phyloP scores from a whole-genome alignment of 2,888 invertebrate genomes.

The Eremobia ochroleuca region DNA sequence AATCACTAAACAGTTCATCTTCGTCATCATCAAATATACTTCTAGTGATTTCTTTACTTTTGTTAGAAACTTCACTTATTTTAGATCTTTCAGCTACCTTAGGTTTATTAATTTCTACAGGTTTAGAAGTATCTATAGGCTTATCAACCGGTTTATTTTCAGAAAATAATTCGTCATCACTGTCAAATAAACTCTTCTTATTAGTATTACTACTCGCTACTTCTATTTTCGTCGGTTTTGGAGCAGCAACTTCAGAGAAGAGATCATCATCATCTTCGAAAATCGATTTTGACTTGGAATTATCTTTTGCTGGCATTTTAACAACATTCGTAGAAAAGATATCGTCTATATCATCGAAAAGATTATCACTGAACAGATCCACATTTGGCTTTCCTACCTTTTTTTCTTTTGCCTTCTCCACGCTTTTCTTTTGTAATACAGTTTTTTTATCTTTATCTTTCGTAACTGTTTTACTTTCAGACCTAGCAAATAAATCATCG shows the following conservation, averaged over 20 bases:
- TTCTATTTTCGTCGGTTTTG: conserved; percentile 59
- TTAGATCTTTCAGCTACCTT: conserved; percentile 35
- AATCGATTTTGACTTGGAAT: conserved; percentile 72
- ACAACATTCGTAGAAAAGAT: conserved; percentile 81
- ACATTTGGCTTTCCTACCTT: conserved; percentile 71
- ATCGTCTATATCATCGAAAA: conserved; percentile 88
- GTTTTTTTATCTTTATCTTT: conserved; percentile 57
- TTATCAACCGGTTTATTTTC: conserved; percentile 49
- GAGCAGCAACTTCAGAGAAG: conserved; percentile 78
- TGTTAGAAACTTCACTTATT: conserved; percentile 41
- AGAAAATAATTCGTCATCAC: conserved; percentile 76
- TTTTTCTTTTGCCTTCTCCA: conserved; percentile 54
- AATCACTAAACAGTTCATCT: conserved; percentile 75
- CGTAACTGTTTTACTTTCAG: conserved; percentile 69
- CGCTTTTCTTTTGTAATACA: conserved; percentile 53
- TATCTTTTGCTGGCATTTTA: conserved; percentile 68
- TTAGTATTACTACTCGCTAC: conserved; percentile 51
- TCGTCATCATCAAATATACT: conserved; percentile 80
- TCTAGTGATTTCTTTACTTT: conserved; percentile 52
- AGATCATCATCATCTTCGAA: conserved; percentile 84
- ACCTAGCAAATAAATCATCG: conserved; percentile 81
- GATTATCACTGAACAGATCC: conserved; percentile 84
- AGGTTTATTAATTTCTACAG: conserved; percentile 20
- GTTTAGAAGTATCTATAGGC: conserved; percentile 16
- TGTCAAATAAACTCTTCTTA: conserved; percentile 74